Conservation (phyloP, 1,140 invertebrate species). For the Heliconius himera region DNA sequence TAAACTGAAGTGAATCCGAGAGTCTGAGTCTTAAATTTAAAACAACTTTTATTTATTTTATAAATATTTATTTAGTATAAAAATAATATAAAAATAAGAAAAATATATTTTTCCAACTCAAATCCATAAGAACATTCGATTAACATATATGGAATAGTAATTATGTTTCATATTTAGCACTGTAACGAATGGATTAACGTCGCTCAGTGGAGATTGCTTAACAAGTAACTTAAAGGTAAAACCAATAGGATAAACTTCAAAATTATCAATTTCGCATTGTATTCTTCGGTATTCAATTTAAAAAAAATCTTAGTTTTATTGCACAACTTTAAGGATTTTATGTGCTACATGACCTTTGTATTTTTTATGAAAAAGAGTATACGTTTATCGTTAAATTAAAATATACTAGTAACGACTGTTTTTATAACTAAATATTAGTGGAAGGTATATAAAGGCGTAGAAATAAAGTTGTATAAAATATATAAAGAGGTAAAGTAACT, state of each 20-base stretch:
- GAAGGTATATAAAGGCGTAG: too few species aligned
- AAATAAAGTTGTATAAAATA: too few species aligned
- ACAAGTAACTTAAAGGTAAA: background rate
- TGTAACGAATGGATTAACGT: slow-evolving; percentile 31
- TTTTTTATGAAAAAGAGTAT: background rate
- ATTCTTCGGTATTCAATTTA: background rate
- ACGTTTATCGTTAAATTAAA: background rate
- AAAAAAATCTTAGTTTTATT: background rate
- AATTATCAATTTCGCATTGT: background rate
- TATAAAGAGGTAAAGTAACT: background rate
- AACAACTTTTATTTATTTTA: too few species aligned
- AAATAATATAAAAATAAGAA: too few species aligned
- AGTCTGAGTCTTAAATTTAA: too few species aligned
- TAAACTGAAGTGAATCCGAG: too few species aligned
- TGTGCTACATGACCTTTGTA: background rate
- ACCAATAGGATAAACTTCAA: slow-evolving; percentile 2
- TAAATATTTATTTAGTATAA: too few species aligned
- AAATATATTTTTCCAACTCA: too few species aligned
- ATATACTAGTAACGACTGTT: background rate
- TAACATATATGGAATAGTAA: slow-evolving; percentile 12
- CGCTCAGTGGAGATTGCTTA: slow-evolving; percentile 8
- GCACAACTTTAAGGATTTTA: slow-evolving; percentile 7
- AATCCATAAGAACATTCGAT: background rate
- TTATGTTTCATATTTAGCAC: slow-evolving; percentile 1
- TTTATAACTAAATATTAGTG: background rate